Percentiles rank a stretch among this genome's conserved stretches.
Conservation (phyloP, 2,797 vertebrate genomes). For the Diplodus puntazzo region DNA sequence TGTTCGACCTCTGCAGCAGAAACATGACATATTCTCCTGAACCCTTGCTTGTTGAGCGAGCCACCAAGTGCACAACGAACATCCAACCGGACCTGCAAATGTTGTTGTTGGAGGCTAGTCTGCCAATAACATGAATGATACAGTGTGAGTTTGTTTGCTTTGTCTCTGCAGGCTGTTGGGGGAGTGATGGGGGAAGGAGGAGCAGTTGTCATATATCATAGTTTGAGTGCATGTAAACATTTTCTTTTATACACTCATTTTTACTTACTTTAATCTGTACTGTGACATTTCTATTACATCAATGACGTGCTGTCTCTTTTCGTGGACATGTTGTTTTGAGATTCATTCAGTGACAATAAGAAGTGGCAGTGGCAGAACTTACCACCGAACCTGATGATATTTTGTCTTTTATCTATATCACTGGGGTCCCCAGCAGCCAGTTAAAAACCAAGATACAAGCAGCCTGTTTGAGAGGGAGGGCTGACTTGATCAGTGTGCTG, state of each 20-base stretch:
- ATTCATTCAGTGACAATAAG: no score
- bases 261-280: no score
- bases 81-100: background rate
- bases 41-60: background rate
- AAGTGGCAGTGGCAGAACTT: background rate
- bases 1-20: no score
- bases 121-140: no score
- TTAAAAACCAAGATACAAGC: slow-evolving; percentile 12
- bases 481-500: slow-evolving; percentile 36
- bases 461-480: slow-evolving; percentile 27
- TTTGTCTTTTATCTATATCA: slow-evolving; percentile 8
- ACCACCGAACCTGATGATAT: background rate
- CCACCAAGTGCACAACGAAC: background rate
- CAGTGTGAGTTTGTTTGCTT: background rate
- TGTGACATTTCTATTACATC: no score
- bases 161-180: background rate
- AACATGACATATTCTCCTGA: background rate
- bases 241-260: no score
- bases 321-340: no score
- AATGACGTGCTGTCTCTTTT: no score
- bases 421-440: background rate
- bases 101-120: no score
- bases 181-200: background rate
- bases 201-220: background rate
- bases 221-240: no score